A percentile compares a stretch with the other conserved stretches of the same genome.
phyloP scores from a whole-genome alignment of 2,888 invertebrate species.

The Drosophila helvetica region DNA sequence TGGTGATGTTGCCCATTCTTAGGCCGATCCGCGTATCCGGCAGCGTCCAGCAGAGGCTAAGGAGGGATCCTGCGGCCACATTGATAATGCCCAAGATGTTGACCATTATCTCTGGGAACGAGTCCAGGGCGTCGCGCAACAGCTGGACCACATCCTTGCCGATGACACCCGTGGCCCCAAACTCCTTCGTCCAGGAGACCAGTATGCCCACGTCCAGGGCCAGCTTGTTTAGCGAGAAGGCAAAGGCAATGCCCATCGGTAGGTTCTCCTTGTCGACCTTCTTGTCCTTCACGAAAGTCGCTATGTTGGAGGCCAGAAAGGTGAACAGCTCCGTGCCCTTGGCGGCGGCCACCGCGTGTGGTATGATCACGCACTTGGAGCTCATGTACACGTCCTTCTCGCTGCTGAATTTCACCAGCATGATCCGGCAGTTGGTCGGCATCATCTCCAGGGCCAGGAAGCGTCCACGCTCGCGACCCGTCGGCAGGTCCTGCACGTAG shows the following conservation, averaged over 20 bases:
- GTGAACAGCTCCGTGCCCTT: slow-evolving; percentile 93
- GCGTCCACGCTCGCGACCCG: slow-evolving; percentile 95
- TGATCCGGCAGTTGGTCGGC: slow-evolving; percentile 98
- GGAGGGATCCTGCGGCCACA: slow-evolving; percentile 95
- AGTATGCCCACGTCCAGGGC: slow-evolving; percentile 93
- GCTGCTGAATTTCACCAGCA: slow-evolving; percentile 91
- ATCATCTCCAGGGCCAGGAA: slow-evolving; percentile 98
- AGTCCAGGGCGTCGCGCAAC: slow-evolving; percentile 92
- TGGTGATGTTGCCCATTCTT: slow-evolving; percentile 92
- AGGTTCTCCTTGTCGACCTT: slow-evolving; percentile 88
- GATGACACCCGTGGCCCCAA: slow-evolving; percentile 94
- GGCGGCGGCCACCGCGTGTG: slow-evolving; percentile 95
- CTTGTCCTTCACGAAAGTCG: slow-evolving; percentile 92
- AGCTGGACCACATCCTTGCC: slow-evolving; percentile 94
- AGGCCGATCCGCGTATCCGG: slow-evolving; percentile 89
- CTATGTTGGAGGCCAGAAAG: slow-evolving; percentile 95
- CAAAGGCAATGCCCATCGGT: slow-evolving; percentile 97
- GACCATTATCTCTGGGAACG: slow-evolving; percentile 91
- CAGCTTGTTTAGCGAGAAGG: slow-evolving; percentile 93
- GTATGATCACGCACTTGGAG: slow-evolving; percentile 97
- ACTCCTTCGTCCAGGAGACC: slow-evolving; percentile 97
- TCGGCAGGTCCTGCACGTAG: slow-evolving; percentile 95
- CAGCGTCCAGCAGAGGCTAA: slow-evolving; percentile 94
- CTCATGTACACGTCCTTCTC: slow-evolving; percentile 94
- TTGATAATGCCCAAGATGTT: slow-evolving; percentile 95